Evolutionary conservation across 1,140 invertebrate genomes (phyloP).

Genomic region (Leptestheria dahalacensis): DNA sequence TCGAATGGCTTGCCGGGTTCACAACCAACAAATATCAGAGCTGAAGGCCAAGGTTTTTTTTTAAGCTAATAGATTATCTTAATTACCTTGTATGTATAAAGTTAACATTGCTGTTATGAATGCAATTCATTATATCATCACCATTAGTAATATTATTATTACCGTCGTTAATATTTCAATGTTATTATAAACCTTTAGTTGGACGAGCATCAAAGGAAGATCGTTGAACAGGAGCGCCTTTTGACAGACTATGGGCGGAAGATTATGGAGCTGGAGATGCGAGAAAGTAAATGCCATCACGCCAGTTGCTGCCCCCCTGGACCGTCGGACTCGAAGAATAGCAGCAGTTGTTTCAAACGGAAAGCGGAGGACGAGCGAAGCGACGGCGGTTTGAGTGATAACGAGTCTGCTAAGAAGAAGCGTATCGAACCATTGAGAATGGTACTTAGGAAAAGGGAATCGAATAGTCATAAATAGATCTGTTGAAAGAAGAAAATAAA

Average conservation of each 20-base stretch:
- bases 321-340: neutral
- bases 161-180: too few species aligned
- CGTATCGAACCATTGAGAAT: neutral
- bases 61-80: neutral
- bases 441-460: neutral
- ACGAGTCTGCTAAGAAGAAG: neutral
- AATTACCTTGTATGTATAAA: neutral
- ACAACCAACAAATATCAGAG: neutral
- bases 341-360: neutral
- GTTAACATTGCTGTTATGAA: neutral
- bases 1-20: neutral
- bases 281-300: neutral
- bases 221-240: constrained; percentile 1
- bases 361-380: neutral
- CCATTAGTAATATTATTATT: too few species aligned
- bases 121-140: neutral
- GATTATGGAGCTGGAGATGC: constrained; percentile 1
- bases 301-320: neutral
- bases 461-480: neutral
- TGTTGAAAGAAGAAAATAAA: too few species aligned
- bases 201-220: neutral
- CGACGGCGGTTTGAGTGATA: neutral
- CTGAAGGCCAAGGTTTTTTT: neutral
- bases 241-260: constrained; percentile 4
- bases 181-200: too few species aligned